phyloP scores from a whole-genome alignment of 1,140 invertebrate genomes.

The Drosophila funebris region DNA sequence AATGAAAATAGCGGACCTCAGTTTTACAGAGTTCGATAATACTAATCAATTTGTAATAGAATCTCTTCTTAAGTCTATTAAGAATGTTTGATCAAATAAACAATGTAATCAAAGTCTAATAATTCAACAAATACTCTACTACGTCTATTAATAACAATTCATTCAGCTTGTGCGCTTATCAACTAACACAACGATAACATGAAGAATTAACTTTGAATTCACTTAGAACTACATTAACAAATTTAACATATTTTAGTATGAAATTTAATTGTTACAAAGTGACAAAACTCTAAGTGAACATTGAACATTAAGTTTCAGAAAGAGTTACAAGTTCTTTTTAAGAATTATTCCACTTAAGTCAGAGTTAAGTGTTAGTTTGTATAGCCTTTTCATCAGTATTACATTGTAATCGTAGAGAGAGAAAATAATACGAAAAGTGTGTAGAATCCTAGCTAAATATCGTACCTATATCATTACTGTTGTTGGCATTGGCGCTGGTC shows the following conservation, averaged over 20 bases:
- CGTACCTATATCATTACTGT: constrained; percentile 80
- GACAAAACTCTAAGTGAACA: constrained; percentile 2
- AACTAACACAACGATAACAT: not conserved
- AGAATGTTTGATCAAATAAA: not conserved
- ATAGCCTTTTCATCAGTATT: not conserved
- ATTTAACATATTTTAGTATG: not conserved
- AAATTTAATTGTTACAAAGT: not conserved
- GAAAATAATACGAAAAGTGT: not conserved
- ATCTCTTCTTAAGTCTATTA: not conserved
- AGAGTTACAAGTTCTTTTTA: not conserved
- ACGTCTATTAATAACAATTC: not conserved
- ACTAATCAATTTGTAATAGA: not conserved
- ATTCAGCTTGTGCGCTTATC: not conserved
- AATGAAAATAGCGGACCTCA: not conserved
- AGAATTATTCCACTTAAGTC: not conserved
- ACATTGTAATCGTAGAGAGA: not conserved
- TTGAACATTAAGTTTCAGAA: not conserved
- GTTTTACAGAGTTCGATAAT: constrained; percentile 17
- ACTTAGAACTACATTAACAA: not conserved
- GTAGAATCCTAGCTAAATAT: not conserved
- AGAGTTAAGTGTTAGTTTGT: constrained; percentile 8
- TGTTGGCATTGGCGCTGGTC: constrained; percentile 73
- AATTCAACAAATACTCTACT: not conserved
- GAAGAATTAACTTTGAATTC: not conserved
- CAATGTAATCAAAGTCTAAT: not conserved